Base-by-base conservation (phyloP, 2,113 vertebrate species). In the Brachypteracias leptosomus region DNA sequence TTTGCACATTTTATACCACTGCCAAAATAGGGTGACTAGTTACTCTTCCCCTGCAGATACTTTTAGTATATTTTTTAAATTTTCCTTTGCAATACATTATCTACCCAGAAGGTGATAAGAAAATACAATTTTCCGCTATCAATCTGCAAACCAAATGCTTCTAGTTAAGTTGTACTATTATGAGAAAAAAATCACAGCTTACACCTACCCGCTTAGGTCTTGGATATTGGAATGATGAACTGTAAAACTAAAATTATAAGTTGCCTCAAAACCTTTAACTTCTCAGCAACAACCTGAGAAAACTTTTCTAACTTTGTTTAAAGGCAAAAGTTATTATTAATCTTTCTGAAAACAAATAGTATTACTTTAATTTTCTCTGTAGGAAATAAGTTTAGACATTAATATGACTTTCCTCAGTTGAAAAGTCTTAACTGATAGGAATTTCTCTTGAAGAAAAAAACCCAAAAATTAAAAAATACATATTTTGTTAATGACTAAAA, bases 391-490 rank as follows among this genome's bases (percentile, higher is more conserved):
- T 42, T 88, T 52, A 65, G 8, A 3, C 4, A 52, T 38, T 76
- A 51, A 36, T 46, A 76, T 49, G 5, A 52, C 3, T 49, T 58
- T 66, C 8, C 9, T 61, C 24, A 70, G 17, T 40, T 20, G 3
- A 19, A 11, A 72, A 52, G 10, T 35, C 24, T 72, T 73, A 65
- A 57, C 7, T 20, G 70, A 49, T 16, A 35, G 4, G 7, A 74
- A 1, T 15, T 55, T 59, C 6, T 40, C 9, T 24, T 38, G 7
- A 66, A 21, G 13, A 1, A 10, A 75, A 59, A 17, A 29, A 20
- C 11, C 42, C 18, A 17, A 38, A 58, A 44, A 33, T 13, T 0
- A 1, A 42, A n/a, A 16, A 52, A 29, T 1, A n/a, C 3, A 7
- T 3, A 42, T 61, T 68, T 80, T 80, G 8, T 61, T 44, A 70